These are phyloP conservation scores for Lasiurus borealis DNA, from an alignment of 2,113 vertebrate species.

Conservation along the genomic window DNA sequence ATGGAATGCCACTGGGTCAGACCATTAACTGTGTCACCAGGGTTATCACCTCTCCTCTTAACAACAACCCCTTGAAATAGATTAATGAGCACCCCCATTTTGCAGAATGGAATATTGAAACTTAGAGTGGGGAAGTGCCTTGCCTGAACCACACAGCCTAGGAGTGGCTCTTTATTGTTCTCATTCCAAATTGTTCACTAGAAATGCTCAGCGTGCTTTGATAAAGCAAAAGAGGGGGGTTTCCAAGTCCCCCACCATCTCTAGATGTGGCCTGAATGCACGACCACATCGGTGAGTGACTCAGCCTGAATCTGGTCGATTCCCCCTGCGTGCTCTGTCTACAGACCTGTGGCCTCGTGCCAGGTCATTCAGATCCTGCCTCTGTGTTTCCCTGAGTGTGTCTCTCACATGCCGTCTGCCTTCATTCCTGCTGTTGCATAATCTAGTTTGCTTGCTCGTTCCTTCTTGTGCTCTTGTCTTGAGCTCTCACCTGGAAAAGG, in stretches of 20 bases:
- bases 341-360: rapidly evolving
- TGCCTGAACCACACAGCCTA: background rate
- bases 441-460: background rate
- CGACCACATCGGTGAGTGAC: background rate
- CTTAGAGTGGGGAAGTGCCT: background rate
- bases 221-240: background rate
- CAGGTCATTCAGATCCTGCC: background rate
- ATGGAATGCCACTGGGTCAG: background rate
- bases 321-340: background rate
- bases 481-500: background rate
- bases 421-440: background rate
- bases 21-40: background rate
- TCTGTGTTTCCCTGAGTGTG: background rate
- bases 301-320: background rate
- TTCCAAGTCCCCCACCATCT: background rate
- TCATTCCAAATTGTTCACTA: background rate
- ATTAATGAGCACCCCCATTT: background rate
- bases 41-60: background rate
- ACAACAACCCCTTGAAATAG: background rate
- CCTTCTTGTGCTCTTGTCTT: background rate
- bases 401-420: background rate
- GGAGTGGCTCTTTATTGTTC: background rate
- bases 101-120: background rate
- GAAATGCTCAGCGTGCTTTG: background rate
- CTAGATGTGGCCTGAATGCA: background rate